These are phyloP conservation scores for Pristis pectinata DNA, from an alignment of 2,797 vertebrate genomes.

Conservation along the genomic window DNA sequence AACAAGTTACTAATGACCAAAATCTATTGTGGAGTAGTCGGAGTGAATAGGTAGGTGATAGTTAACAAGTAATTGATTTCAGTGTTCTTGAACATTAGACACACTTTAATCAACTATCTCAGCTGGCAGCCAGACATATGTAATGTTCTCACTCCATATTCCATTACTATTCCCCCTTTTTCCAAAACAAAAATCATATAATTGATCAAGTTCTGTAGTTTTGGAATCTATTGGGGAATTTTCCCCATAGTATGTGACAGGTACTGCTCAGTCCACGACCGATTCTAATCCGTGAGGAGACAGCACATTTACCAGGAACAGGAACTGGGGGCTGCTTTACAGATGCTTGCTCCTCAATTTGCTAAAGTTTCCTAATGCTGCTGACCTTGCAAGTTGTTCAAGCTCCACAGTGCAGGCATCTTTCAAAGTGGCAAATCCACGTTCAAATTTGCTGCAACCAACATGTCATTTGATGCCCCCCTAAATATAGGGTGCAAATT, in stretches of 20 bases:
- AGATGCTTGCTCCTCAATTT: background rate
- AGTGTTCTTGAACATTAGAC: background rate
- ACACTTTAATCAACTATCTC: background rate
- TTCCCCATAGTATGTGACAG: background rate
- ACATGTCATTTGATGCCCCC: background rate
- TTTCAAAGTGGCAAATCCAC: background rate
- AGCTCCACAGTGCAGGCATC: background rate
- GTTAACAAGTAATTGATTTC: background rate
- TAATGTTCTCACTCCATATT: background rate
- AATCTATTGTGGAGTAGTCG: background rate
- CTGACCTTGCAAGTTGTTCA: background rate
- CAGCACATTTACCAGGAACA: background rate
- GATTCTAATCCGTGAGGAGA: background rate
- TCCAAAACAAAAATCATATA: background rate
- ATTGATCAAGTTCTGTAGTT: background rate
- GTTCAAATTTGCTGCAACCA: background rate
- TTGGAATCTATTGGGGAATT: background rate
- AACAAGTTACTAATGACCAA: background rate
- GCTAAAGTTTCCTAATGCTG: background rate
- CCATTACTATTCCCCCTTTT: background rate
- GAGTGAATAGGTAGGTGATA: background rate
- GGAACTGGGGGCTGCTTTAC: background rate
- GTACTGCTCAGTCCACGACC: background rate
- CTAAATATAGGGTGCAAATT: background rate
- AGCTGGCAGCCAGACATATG: background rate